A percentile compares a stretch with the other conserved stretches of the same genome.
These are phyloP conservation scores for Camponotus pennsylvanicus DNA, from an alignment of 1,140 invertebrate species.

Conservation along the genomic window DNA sequence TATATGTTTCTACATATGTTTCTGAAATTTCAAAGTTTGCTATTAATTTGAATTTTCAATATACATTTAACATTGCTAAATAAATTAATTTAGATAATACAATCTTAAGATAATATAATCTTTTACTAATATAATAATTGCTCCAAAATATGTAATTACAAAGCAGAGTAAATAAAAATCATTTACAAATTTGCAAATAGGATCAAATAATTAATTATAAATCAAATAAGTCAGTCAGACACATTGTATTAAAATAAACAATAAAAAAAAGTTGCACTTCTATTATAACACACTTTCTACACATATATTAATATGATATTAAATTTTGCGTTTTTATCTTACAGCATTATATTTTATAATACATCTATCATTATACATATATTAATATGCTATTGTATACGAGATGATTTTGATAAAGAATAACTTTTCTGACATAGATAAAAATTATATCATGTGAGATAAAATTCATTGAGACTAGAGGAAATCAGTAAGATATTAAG, in stretches of 20 bases:
- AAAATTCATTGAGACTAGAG: not conserved
- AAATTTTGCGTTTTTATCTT: too few species aligned
- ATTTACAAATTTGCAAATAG: not conserved
- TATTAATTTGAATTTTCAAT: not conserved
- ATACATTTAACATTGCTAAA: not conserved
- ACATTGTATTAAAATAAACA: not conserved
- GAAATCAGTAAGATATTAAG: constrained; percentile 1
- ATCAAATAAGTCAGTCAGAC: not conserved
- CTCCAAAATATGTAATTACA: not conserved
- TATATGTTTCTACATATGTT: not conserved
- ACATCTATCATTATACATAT: too few species aligned
- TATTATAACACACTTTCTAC: too few species aligned
- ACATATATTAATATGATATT: too few species aligned
- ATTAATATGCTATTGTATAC: not conserved
- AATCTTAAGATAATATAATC: not conserved
- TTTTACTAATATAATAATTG: not conserved
- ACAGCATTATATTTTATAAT: too few species aligned
- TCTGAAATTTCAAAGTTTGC: constrained; percentile 3
- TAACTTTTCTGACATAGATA: not conserved
- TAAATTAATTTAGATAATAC: not conserved
- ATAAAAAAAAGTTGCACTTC: not conserved
- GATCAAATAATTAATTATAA: not conserved
- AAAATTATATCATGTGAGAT: not conserved
- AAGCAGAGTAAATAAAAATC: not conserved
- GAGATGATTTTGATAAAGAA: not conserved